These are phyloP conservation scores for Drosophila watanabei DNA, from an alignment of 1,140 invertebrate genomes.

Conservation along the genomic window DNA sequence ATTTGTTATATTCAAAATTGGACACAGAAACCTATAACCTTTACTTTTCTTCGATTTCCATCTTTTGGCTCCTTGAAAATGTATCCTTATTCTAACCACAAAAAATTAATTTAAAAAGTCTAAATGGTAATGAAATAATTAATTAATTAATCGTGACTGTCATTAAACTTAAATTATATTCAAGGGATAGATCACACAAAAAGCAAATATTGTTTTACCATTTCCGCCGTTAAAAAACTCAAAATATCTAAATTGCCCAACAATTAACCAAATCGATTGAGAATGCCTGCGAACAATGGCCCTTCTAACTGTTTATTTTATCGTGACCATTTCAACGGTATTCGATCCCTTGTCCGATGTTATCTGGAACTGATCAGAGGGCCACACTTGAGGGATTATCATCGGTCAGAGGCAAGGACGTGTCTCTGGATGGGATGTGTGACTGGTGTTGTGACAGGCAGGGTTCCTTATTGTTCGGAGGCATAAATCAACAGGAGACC, in stretches of 20 bases:
- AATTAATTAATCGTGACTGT: neutral
- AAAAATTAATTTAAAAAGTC: neutral
- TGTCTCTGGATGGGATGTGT: constrained; percentile 59
- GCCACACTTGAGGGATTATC: constrained; percentile 46
- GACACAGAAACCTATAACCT: too few relatives aligned
- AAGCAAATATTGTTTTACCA: neutral
- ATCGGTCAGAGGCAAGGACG: constrained; percentile 65
- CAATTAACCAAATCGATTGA: constrained; percentile 10
- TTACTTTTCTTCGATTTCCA: too few relatives aligned
- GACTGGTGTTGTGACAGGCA: constrained; percentile 71
- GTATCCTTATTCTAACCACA: neutral
- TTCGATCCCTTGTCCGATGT: constrained; percentile 39
- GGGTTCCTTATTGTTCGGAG: constrained; percentile 55
- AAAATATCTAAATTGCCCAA: constrained; percentile 31
- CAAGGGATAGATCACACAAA: neutral
- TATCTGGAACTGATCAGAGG: constrained; percentile 52
- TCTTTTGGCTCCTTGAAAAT: neutral
- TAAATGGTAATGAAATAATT: neutral
- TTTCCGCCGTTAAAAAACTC: constrained; percentile 22
- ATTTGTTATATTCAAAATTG: neutral
- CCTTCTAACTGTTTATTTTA: constrained; percentile 49
- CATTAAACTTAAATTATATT: neutral
- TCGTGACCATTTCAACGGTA: constrained; percentile 58
- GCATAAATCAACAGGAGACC: constrained; percentile 74
- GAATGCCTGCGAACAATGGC: constrained; percentile 2